These are phyloP conservation scores for Nasua narica DNA, from an alignment of 2,797 vertebrate genomes.

Conservation along the genomic window DNA sequence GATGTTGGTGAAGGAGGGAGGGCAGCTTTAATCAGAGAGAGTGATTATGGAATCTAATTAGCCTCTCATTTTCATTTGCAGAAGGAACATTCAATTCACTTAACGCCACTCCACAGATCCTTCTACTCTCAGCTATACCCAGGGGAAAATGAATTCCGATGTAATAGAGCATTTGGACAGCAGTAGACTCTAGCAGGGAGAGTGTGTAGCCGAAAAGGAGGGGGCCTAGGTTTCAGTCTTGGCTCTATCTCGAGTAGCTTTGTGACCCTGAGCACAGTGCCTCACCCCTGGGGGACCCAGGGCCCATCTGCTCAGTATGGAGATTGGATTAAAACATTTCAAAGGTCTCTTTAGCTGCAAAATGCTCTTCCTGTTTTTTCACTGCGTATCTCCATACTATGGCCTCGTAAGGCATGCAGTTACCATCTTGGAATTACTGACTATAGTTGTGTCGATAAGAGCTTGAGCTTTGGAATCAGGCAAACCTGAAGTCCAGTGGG, in stretches of 20 bases:
- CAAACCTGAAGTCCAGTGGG: not conserved
- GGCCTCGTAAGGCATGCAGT: not conserved
- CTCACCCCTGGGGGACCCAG: not conserved
- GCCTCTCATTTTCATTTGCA: constrained; percentile 67
- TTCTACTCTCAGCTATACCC: constrained; percentile 22
- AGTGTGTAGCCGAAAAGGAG: not conserved
- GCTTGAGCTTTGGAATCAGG: constrained; percentile 10
- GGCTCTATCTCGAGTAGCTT: not conserved
- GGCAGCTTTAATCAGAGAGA: constrained; percentile 64
- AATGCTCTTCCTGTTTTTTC: constrained; percentile 28
- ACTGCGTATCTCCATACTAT: not conserved
- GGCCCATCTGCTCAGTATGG: constrained; percentile 5
- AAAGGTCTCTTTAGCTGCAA: not conserved
- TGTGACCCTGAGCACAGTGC: not conserved
- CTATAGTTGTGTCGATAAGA: not conserved
- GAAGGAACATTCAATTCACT: constrained; percentile 72
- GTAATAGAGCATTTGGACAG: constrained; percentile 29
- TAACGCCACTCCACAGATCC: constrained; percentile 49
- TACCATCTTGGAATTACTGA: not conserved
- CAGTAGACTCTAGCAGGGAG: not conserved
- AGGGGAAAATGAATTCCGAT: constrained; percentile 28
- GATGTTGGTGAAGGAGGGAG: not conserved
- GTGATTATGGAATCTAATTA: constrained; percentile 73
- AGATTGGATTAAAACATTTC: constrained; percentile 27
- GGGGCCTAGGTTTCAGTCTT: not conserved